A percentile compares a stretch with the other conserved stretches of the same genome.
Evolutionary conservation across 2,113 vertebrate species (phyloP).

Genomic region (Heterotilapia buettikoferi): DNA sequence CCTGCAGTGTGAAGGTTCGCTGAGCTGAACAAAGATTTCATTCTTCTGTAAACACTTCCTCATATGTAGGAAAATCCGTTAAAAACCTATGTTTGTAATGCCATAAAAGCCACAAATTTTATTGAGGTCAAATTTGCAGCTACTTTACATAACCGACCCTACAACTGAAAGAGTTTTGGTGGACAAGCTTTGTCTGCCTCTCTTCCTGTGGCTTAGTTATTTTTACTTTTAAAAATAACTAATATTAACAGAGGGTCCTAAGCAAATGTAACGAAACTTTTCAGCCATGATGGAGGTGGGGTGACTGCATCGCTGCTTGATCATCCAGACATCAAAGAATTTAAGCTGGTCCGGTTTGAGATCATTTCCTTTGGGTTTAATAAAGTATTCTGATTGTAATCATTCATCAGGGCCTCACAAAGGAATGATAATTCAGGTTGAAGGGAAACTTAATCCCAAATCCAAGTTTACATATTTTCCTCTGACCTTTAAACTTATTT

Average conservation of each 20-base stretch:
- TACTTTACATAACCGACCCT: not conserved
- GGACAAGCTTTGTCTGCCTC: not conserved
- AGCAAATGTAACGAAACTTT: not conserved
- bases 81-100: not conserved
- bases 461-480: not conserved
- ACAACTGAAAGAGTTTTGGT: not conserved
- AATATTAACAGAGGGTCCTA: not conserved
- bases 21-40: not conserved
- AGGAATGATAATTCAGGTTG: not conserved
- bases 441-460: not conserved
- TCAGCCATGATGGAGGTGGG: not conserved
- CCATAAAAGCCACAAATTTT: not conserved
- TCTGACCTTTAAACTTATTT: not conserved
- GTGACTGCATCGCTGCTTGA: not conserved
- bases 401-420: not conserved
- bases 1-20: not conserved
- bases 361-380: not conserved
- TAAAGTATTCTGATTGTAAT: not conserved
- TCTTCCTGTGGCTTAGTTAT: no score
- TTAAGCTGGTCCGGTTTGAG: not conserved
- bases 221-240: not conserved
- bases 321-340: not conserved
- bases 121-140: not conserved
- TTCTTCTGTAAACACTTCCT: not conserved
- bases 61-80: not conserved